phyloP scores from a whole-genome alignment of 2,113 vertebrate genomes.

The Leptobrachium leishanense region DNA sequence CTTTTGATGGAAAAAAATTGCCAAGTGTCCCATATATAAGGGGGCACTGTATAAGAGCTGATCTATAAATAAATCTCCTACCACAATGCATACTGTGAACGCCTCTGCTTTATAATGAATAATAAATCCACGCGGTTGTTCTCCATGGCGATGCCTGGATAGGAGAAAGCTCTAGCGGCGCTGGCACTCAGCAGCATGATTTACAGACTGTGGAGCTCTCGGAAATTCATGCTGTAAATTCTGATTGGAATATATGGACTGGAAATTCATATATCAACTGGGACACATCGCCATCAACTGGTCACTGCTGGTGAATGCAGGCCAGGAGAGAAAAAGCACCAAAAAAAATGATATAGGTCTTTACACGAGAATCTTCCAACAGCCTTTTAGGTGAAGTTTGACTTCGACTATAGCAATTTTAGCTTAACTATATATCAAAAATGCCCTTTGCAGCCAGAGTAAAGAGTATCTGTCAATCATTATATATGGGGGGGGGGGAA shows the following conservation, averaged over 20 bases:
- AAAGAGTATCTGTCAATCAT: too few species aligned
- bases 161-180: background rate
- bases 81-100: background rate
- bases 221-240: conserved; percentile 43
- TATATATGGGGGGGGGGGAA: too few species aligned
- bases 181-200: conserved; percentile 21
- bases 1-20: too few species aligned
- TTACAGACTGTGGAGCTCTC: conserved; percentile 11
- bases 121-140: conserved; percentile 21
- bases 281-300: conserved; percentile 38
- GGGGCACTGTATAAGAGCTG: too few species aligned
- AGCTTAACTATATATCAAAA: too few species aligned
- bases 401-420: too few species aligned
- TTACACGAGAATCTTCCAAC: too few species aligned
- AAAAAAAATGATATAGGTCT: too few species aligned
- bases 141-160: background rate
- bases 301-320: background rate
- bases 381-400: too few species aligned
- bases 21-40: too few species aligned
- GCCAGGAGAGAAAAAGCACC: background rate
- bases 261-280: background rate
- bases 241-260: background rate
- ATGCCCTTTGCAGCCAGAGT: too few species aligned
- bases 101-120: conserved; percentile 11
- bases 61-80: background rate